A percentile compares a stretch with the other conserved stretches of the same genome.
Evolutionary conservation across 2,888 invertebrate species (phyloP).

Genomic region (Chymomyza fuscimana): DNA sequence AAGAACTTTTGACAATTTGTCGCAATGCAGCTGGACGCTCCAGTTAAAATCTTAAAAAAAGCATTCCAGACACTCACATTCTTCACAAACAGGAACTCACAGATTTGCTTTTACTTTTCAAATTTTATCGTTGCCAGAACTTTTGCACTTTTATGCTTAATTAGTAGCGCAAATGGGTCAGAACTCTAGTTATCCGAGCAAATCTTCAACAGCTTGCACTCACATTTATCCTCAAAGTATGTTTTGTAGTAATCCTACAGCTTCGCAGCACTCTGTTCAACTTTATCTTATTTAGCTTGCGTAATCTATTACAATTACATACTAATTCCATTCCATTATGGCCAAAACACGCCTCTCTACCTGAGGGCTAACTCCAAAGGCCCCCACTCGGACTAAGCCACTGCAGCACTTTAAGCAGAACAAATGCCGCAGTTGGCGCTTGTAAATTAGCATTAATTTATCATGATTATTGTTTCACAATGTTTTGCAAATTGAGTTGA

Average conservation of each 20-base stretch:
- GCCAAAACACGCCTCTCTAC: neutral
- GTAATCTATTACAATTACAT: neutral
- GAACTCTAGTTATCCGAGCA: no score
- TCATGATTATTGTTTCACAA: conserved; percentile 69
- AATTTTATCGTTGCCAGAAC: no score
- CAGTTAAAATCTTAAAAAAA: no score
- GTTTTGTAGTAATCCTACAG: neutral
- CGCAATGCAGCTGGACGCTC: no score
- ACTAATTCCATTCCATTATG: neutral
- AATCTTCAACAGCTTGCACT: neutral
- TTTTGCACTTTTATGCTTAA: no score
- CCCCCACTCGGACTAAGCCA: conserved; percentile 21
- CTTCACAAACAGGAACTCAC: no score
- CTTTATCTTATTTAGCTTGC: neutral
- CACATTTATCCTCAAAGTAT: neutral
- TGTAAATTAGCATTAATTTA: conserved; percentile 68
- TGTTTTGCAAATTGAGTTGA: conserved; percentile 53
- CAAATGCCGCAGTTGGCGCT: conserved; percentile 52
- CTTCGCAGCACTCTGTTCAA: neutral
- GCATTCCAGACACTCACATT: no score
- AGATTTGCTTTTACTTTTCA: no score
- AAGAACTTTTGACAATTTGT: no score
- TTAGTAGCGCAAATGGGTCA: no score
- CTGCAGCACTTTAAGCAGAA: conserved; percentile 28
- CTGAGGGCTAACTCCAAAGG: neutral